phyloP scores from a whole-genome alignment of 1,140 invertebrate genomes.

The Heliconius hermathena region DNA sequence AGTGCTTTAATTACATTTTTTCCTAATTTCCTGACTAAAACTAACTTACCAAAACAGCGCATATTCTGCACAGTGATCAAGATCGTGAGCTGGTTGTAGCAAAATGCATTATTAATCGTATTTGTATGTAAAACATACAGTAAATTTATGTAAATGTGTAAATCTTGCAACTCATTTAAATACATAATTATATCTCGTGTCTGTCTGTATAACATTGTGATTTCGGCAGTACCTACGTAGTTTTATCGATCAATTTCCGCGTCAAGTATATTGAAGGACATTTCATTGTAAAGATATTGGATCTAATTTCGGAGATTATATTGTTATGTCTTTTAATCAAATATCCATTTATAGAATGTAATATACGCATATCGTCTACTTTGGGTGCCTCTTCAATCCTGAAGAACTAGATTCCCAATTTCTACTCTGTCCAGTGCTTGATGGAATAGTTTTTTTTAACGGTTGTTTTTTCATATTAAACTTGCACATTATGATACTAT shows the following conservation, averaged over 20 bases:
- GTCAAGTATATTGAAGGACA: conserved; percentile 45
- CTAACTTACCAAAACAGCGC: not conserved
- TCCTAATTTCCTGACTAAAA: not conserved
- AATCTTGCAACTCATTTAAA: conserved; percentile 23
- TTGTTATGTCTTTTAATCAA: conserved; percentile 24
- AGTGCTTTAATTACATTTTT: conserved; percentile 5
- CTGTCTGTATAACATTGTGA: not conserved
- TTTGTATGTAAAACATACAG: conserved; percentile 19
- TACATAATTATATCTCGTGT: conserved; percentile 19
- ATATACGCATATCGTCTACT: not conserved
- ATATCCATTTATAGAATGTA: not conserved
- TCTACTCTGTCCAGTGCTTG: too few species aligned
- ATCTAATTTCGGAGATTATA: conserved; percentile 31
- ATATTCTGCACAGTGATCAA: conserved; percentile 13
- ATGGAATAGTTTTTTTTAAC: too few species aligned
- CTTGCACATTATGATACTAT: conserved; percentile 19
- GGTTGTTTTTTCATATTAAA: not conserved
- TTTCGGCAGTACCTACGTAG: conserved; percentile 34
- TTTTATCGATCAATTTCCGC: conserved; percentile 71
- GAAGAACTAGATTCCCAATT: too few species aligned
- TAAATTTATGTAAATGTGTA: conserved; percentile 24
- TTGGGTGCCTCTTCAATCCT: too few species aligned
- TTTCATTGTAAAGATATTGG: conserved; percentile 26
- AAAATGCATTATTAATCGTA: conserved; percentile 15
- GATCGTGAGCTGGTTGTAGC: not conserved